Conservation (phyloP, 2,888 invertebrate species). For the Empis stercorea region DNA sequence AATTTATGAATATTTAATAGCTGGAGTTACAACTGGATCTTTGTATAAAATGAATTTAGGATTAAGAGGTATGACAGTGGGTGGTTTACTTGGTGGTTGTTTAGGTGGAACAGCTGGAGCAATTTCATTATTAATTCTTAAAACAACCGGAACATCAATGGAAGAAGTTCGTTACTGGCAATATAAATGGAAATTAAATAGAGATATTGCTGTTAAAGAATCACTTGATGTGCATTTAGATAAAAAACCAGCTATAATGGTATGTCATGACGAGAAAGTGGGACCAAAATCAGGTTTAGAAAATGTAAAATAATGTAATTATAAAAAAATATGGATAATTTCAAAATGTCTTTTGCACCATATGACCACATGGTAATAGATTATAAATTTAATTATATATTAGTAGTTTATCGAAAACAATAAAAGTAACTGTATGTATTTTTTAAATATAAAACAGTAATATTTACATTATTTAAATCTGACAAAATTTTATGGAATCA, state of each 20-base stretch:
- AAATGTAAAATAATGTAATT: background rate
- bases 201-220: slow-evolving; percentile 30
- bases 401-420: too few species aligned
- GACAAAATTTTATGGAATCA: too few species aligned
- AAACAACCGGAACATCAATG: slow-evolving; percentile 47
- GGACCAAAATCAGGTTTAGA: slow-evolving; percentile 1
- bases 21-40: slow-evolving; percentile 49
- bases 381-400: too few species aligned
- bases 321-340: too few species aligned
- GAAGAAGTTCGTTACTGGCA: slow-evolving; percentile 50
- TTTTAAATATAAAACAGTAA: too few species aligned
- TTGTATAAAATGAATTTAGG: slow-evolving; percentile 57
- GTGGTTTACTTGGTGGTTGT: slow-evolving; percentile 47
- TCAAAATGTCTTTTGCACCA: too few species aligned
- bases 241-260: slow-evolving; percentile 18
- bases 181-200: slow-evolving; percentile 36
- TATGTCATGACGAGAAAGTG: slow-evolving; percentile 14
- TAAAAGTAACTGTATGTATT: too few species aligned
- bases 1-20: slow-evolving; percentile 50
- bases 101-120: slow-evolving; percentile 49
- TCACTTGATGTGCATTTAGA: slow-evolving; percentile 23
- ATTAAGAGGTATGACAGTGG: slow-evolving; percentile 51
- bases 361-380: too few species aligned
- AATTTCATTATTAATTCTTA: slow-evolving; percentile 41
- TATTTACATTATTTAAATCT: too few species aligned